Base-by-base conservation (phyloP, 64 coral and sea anemone species). In the Orbicella faveolata region DNA sequence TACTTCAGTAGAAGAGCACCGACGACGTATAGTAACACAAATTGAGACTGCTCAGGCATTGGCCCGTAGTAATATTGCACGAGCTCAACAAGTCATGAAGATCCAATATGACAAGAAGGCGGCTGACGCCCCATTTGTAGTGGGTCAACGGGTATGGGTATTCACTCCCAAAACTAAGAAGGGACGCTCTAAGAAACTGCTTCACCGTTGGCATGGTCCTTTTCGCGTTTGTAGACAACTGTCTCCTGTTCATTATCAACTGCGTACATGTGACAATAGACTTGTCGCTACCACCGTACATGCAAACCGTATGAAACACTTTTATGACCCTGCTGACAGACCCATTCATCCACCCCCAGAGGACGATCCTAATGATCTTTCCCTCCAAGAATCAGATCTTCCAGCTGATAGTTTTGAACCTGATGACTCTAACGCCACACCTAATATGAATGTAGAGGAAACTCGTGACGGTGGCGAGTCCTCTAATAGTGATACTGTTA, bases 31-130 rank as follows among this genome's bases (percentile, higher is more conserved):
- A 2, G 76, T 78, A 0, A 18, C 6, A 1, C 76, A 78, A 21
- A 0, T 78, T 2, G 76, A 78, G 21, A 23, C 76, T 21, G 76
- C 76, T 4, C 76, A 78, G 21, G 11, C 76, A 0, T 3, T 89
- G 9, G 76, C 76, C 0, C 76, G 16, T 19, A 7, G 37, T 7
- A 79, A 80, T 63, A 90, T 80, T 63, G 10, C 37, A 53, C 23
- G 41, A 1, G 76, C 77, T 1, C 88, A 90, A 79, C 76, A 90
- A 74, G 23, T 26, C 2, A 90, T 90, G 88, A 80, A 90, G 67
- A 34, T 13, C 6, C 73, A 85, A 12, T 70, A 85, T 30, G 63
- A 85, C 61, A 41, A n/a, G 6, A 18, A 1, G 1, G 61, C 82
- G 8, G 1, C 3, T 1, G 51, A 57, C 54, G n/a, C 18, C 6